These are phyloP conservation scores for Lethrus apterus DNA, from an alignment of 1,140 invertebrate genomes.

Conservation along the genomic window DNA sequence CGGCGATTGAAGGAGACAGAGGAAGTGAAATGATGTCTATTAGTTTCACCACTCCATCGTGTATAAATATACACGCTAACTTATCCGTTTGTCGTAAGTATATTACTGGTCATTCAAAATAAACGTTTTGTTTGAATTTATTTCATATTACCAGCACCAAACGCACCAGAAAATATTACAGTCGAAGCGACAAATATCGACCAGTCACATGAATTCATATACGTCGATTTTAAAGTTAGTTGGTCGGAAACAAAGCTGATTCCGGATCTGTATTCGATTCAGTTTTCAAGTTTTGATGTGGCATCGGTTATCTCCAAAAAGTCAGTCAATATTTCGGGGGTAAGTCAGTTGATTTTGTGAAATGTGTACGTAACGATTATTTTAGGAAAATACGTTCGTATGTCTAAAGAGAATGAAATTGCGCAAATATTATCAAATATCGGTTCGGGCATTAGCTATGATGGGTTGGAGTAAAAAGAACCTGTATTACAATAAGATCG, in stretches of 20 bases:
- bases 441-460: constrained; percentile 34
- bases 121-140: not conserved
- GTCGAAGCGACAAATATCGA: constrained; percentile 26
- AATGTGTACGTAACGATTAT: constrained; percentile 13
- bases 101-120: not conserved
- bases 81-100: constrained; percentile 39
- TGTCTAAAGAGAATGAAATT: constrained; percentile 27
- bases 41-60: constrained; percentile 35
- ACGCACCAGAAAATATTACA: constrained; percentile 27
- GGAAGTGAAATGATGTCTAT: constrained; percentile 18
- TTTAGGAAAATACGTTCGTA: constrained; percentile 33
- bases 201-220: not conserved
- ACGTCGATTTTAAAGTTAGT: constrained; percentile 33
- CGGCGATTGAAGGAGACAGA: not conserved
- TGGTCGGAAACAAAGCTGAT: constrained; percentile 38
- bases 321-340: constrained; percentile 29
- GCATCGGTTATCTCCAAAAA: constrained; percentile 15
- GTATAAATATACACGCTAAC: constrained; percentile 35
- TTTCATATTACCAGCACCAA: constrained; percentile 35
- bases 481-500: constrained; percentile 12
- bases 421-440: constrained; percentile 28
- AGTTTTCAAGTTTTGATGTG: not conserved
- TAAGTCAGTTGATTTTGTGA: constrained; percentile 22
- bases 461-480: constrained; percentile 29
- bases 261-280: constrained; percentile 40